Base-by-base conservation (phyloP, 2,797 vertebrate genomes). In the Melanotaenia maccullochi region DNA sequence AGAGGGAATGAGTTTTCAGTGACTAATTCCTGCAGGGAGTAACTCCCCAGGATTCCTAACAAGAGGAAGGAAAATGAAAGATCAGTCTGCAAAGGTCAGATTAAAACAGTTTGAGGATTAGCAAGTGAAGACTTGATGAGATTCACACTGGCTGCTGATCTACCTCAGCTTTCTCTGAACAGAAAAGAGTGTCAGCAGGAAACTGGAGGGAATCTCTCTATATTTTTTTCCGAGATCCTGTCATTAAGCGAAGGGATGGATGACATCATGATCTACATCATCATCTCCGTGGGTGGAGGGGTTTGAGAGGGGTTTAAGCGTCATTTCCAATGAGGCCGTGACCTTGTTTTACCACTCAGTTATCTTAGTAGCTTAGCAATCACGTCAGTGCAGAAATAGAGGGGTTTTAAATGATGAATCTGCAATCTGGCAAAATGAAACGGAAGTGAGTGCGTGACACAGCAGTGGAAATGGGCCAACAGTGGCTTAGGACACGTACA, bases 121-220 rank as follows among this genome's bases (percentile, higher is more conserved):
- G 74, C 86, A 86, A 82, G 85, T 75, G 82, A 89, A 69, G 87
- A 91, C 87, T 88, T 91, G 88, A 90, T 93, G 92, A 78, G 86
- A 88, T 58, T 73, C 60, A 64, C 44, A n/a, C 60, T 74, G 58
- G 68, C 68, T 82, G 61, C 78, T 71, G 86, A 85, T 81, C 85
- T 84, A 75, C 78, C 60, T 76, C 65, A n/a, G 71, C 62, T 74
- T 63, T 79, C 71, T 76, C 65, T 44, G 65, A 22, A 30, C 38
- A 59, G 1, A 28, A 25, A 42, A 68, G 62, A 76, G 71, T 83
- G 84, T 90, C 86, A 89, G 87, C 79, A 78, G 77, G 63, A 88
- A 87, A 85, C 64, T 61, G 69, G 44, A 65, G 76, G 66, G 78
- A 63, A 74, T 76, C 61, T 66, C 65, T 80, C 62, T 35, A 42